Base-by-base conservation (phyloP, 2,113 vertebrate genomes). In the Amblyopsis rosae region DNA sequence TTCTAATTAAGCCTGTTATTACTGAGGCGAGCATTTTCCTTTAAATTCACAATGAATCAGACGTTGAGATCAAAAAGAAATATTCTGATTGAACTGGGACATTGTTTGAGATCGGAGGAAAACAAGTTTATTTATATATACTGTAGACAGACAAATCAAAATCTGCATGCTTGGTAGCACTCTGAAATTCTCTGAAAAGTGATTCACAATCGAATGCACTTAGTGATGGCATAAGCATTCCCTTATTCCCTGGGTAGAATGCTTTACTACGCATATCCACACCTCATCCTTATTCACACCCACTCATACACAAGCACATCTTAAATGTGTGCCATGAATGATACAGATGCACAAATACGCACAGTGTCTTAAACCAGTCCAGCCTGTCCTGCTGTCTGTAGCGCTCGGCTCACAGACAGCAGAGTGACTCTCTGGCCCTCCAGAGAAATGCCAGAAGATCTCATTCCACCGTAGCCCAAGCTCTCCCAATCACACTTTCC, bases 401-500 rank as follows among this genome's bases (percentile, higher is more conserved):
- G 15, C 16, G 13, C 76, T 74, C 77, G 69, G 53, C 71, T 73
- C 35, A 41, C 35, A 41, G 35, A 41, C 35, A 41, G 35, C 35
- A 41, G 35, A 6, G 35, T 41, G 35, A 41, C 59, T 77, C 67
- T 49, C 54, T 57, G 59, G 67, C 69, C 53, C 66, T 70, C 63
- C 53, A 70, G 58, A 79, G 49, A 67, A 87, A 83, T 56, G 74
- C 61, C 58, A 65, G 17, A 35, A 11, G 13, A 73, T 72, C 69
- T 53, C 33, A 63, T 74, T 78, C 74, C 74, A 81, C 49, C 56
- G 51, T 53, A 58, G 59, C 55, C 63, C 51, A 50, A 70, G 72
- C 72, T 54, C 61, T 80, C 65, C 46, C 65, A n/a, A 78, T 81
- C 80, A 86, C 50, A 87, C 73, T 86, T 88, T 88, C 82, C 81